A percentile compares a stretch with the other conserved stretches of the same genome.
Evolutionary conservation across 2,113 vertebrate genomes (phyloP).

Genomic region (Seriola aureovittata): DNA sequence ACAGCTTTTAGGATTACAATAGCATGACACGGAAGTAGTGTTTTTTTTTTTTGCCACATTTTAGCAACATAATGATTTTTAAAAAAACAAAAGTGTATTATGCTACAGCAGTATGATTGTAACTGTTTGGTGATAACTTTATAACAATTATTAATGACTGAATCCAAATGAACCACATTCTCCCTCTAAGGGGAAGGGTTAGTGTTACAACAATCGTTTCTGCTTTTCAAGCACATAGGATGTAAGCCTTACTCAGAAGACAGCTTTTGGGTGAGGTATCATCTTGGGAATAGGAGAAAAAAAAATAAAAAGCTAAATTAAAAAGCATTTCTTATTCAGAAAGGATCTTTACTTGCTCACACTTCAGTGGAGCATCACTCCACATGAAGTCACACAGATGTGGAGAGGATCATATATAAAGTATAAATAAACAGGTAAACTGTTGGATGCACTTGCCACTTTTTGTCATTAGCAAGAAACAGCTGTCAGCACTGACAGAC

Average conservation of each 20-base stretch:
- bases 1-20: constrained; percentile 18
- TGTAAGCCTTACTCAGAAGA: background rate
- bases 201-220: background rate
- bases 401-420: background rate
- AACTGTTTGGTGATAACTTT: too few species aligned
- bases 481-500: constrained; percentile 50
- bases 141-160: background rate
- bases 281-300: background rate
- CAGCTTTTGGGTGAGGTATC: background rate
- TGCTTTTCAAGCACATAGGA: background rate
- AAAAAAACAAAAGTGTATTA: constrained; percentile 30
- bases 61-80: constrained; percentile 8
- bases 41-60: constrained; percentile 31
- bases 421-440: constrained; percentile 29
- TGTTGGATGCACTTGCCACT: constrained; percentile 26
- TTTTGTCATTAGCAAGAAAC: constrained; percentile 31
- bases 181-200: background rate
- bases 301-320: background rate
- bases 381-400: constrained; percentile 14
- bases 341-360: background rate
- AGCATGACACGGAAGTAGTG: constrained; percentile 26
- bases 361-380: background rate
- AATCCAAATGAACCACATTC: constrained; percentile 4
- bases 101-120: background rate
- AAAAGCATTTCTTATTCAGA: background rate